Evolutionary conservation across 2,888 invertebrate genomes (phyloP), one percentile per base, ranked within the genome.

Genomic region (Aleiodes alternator): DNA sequence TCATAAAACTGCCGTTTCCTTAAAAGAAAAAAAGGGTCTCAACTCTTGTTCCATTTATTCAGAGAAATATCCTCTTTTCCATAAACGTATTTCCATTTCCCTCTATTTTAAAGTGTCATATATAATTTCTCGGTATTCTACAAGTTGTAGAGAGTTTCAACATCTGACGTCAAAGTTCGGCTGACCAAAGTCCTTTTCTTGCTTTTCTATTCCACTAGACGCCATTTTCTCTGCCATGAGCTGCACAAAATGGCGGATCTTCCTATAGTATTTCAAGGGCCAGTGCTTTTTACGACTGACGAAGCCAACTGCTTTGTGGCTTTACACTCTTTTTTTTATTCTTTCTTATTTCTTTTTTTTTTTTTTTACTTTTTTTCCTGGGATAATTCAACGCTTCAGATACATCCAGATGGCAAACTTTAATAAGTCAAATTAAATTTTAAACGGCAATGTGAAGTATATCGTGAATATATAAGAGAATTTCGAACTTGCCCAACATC

Each of bases 381-480:
- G 59, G 61, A 14, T 34, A 38, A 14, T 6, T 6, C 38, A 14
- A 6, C 14, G 48, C n/a, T 34, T 31, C 48, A 29, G 50, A 29
- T 14, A 48, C 14, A 23, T 48, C 70, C 85, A 84, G 85, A 82
- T 84, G 85, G 82, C 66, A 80, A 34, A 84, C 78, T 85, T 85
- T 85, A 85, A 85, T 85, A 84, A 85, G 84, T 84, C 83, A 83
- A 85, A 84, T 84, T 83, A 85, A 85, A 85, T 85, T 84, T 64
- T 48, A 64, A 64, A 43, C 16, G 16, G 43, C 48, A 64, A 48
- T 43, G 61, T 14, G 38, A 61, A 61, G 64, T 16, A 64, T 16
- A 48, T 64, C 48, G 43, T 64, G 64, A 64, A 64, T 64, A 64
- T 64, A 64, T 61, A n/a, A 34, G 14, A 8, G n/a, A 64, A 64